Evolutionary conservation across 2,888 invertebrate species (phyloP), one percentile per base, ranked within the genome.

Genomic region (Steinernema hermaphroditum): DNA sequence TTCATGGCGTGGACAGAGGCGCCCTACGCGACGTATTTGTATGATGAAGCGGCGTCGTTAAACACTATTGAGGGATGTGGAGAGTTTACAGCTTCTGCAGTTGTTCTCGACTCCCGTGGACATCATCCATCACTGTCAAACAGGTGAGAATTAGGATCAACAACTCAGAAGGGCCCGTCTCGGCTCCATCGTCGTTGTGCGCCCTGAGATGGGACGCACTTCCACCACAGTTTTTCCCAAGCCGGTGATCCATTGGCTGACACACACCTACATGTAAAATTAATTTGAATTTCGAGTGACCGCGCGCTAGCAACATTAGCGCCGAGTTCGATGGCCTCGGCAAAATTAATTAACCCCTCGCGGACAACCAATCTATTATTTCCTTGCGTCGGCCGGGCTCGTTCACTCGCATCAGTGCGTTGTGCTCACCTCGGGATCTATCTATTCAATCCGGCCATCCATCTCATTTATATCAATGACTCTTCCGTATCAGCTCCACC

Each of bases 61-160:
- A 46, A 6, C 46, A 46, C 46, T 46, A 19, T 46, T 19, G 46
- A 16, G 46, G 22, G 46, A 19, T 19, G 46, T 19, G 46, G 6
- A 29, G 62, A 62, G 62, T 62, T 62, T 62, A 62, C 62, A 62
- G 62, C 62, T 54, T 29, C 62, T 62, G 62, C 62, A 62, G 62
- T 62, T 62, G 62, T 62, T 62, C 62, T 62, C 29, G 62, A 62
- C 29, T 62, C 62, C 62, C 27, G 14, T 62, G 62, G 62, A 62
- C 62, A 62, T 62, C 29, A 62, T 62, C 62, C 62, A 62, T 62
- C 62, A 62, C 62, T 62, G 62, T 62, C 62, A 62, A 62, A 62
- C 62, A 62, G 62, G 62, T 62, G 62, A 62, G 62, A 62, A 62
- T 29, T 62, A 62, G 62, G 62, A 62, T 62, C 62, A 62, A 62